Evolutionary conservation across 2,113 vertebrate species (phyloP), one percentile per base, ranked within the genome.

Genomic region (Stomatorhinus ivindoensis): DNA sequence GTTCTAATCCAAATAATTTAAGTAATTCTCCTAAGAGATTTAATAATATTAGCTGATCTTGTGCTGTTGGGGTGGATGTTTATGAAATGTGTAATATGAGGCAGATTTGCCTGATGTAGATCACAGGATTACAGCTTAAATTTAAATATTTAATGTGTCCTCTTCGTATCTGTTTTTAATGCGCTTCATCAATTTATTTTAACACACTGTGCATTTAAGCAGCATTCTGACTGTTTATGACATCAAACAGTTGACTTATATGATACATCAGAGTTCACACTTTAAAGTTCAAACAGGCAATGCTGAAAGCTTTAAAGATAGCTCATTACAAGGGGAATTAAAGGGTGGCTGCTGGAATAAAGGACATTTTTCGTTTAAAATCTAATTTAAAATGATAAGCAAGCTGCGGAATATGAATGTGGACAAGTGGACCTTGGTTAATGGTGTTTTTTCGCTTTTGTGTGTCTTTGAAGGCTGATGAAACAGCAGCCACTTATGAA

Each of bases 231-330:
- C n/a, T 86, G 85, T 55, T 87, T 87, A 35, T 53, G 31, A 53
- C 85, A 53, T 87, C 47, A 86, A 50, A 27, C n/a, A 86, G 44
- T 87, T 87, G 50, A 87, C 50, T 53, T 87, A 5, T 48, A 55
- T 31, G 27, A 53, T 39, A 53, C 11, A 27, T 53, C 83, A 48
- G 46, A 86, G n/a, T 86, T 86, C 83, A 27, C 46, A 48, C 83
- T 53, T 87, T 55, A 53, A 87, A 53, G 50, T 35, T 87, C 85
- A 87, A 87, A 35, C 50, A 87, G 85, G 9, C 48, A 39, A 53
- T n/a, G 4, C 31, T 35, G 27, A 89, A 89, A 19, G 65, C 65
- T 76, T 88, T 31, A 88, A 53, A 83, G 88, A 82, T 89, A 80
- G 44, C 39, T 69, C 44, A n/a, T 80, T 82, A 53, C 21, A 46